phyloP scores from a whole-genome alignment of 2,797 vertebrate species.

The Miopithecus talapoin region DNA sequence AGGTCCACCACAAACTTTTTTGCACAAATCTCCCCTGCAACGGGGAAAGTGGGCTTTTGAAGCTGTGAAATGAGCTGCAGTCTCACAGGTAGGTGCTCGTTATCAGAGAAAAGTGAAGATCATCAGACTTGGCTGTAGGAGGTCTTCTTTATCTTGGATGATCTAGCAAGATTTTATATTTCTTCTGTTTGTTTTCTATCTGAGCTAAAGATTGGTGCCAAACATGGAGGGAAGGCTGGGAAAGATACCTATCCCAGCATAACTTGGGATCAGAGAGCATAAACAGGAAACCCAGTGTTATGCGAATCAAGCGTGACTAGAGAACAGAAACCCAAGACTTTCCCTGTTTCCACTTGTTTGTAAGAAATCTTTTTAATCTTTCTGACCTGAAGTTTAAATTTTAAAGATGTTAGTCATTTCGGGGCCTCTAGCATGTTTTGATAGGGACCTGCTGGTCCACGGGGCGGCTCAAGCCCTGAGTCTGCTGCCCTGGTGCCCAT shows the following conservation, averaged over 20 bases:
- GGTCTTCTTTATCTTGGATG: not conserved
- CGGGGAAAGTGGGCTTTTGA: too few species aligned
- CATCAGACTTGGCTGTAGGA: not conserved
- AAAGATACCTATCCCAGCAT: not conserved
- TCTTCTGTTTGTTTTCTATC: not conserved
- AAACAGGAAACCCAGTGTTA: not conserved
- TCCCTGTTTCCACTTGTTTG: not conserved
- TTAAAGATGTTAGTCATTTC: not conserved
- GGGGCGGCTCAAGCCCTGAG: not conserved
- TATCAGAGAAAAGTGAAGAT: not conserved
- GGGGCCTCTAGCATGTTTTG: not conserved
- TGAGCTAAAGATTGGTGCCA: not conserved
- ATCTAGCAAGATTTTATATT: not conserved
- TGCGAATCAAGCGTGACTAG: not conserved
- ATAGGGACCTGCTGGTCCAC: not conserved
- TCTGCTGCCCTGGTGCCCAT: not conserved
- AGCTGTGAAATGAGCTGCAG: not conserved
- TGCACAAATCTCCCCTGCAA: not conserved
- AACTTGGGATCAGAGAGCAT: not conserved
- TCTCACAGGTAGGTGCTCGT: not conserved
- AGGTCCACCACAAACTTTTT: not conserved
- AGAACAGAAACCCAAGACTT: not conserved
- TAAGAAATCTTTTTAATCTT: not conserved
- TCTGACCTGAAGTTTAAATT: not conserved
- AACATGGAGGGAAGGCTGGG: fast-evolving